phyloP scores from a whole-genome alignment of 2,888 invertebrate genomes.

The Idaea aversata region DNA sequence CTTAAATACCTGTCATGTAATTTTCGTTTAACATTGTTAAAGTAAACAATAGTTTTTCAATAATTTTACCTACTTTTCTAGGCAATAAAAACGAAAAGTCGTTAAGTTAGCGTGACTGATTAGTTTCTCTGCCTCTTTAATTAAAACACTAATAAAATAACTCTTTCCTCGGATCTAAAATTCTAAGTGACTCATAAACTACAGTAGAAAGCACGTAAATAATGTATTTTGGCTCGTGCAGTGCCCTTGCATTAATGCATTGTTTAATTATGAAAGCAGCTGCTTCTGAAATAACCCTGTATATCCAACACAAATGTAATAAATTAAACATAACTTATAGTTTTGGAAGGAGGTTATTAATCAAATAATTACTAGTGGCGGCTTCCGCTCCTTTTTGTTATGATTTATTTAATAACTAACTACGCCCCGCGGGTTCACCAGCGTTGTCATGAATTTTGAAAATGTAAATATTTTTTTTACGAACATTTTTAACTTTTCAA shows the following conservation, averaged over 20 bases:
- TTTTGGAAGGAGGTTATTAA: constrained; percentile 38
- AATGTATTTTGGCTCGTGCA: background rate
- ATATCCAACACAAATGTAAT: constrained; percentile 19
- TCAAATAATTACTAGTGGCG: constrained; percentile 32
- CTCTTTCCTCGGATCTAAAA: background rate
- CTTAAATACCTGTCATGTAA: too few species aligned
- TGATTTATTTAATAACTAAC: constrained; percentile 27
- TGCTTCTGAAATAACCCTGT: constrained; percentile 18
- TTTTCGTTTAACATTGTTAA: too few species aligned
- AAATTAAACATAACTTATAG: constrained; percentile 26
- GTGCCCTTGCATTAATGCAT: background rate
- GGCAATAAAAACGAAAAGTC: too few species aligned
- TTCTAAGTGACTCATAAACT: background rate
- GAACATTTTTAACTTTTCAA: too few species aligned
- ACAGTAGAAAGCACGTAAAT: background rate
- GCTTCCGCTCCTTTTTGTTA: constrained; percentile 28
- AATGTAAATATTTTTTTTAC: too few species aligned
- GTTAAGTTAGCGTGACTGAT: too few species aligned
- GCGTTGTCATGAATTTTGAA: too few species aligned
- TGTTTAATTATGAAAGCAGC: constrained; percentile 5
- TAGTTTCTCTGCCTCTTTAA: too few species aligned
- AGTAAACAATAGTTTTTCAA: too few species aligned
- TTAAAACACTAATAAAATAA: background rate
- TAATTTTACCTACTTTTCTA: too few species aligned
- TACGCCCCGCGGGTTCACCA: constrained; percentile 6